Evolutionary conservation across 1,140 invertebrate species (phyloP).

Genomic region (Phocides pigmalion): DNA sequence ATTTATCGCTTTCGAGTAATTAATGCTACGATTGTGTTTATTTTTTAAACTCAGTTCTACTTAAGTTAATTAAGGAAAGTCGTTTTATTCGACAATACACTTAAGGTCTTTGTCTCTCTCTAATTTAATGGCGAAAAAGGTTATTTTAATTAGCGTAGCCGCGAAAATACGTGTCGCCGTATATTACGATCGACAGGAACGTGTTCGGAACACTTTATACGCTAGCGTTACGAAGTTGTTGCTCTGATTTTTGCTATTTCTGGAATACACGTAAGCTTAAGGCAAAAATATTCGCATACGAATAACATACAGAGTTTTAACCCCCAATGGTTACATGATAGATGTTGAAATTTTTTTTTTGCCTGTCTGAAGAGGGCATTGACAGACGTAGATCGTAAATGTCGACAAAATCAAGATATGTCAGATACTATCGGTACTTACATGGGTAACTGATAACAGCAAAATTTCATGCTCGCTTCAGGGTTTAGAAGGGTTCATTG

Average conservation of each 20-base stretch:
- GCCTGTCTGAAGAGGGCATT: too few species aligned
- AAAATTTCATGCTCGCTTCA: too few species aligned
- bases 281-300: too few species aligned
- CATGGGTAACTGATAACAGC: too few species aligned
- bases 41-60: conserved; percentile 43
- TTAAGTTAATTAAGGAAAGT: conserved; percentile 47
- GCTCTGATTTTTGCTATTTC: conserved; percentile 32
- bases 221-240: not conserved
- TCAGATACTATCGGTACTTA: too few species aligned
- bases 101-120: conserved; percentile 39
- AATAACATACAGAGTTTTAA: too few species aligned
- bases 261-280: not conserved
- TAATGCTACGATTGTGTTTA: conserved; percentile 51
- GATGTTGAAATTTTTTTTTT: too few species aligned
- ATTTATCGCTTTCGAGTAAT: conserved; percentile 61
- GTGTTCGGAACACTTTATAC: conserved; percentile 6
- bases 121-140: conserved; percentile 45
- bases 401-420: too few species aligned
- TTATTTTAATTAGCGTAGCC: conserved; percentile 47
- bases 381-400: too few species aligned
- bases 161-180: conserved; percentile 31
- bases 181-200: conserved; percentile 20
- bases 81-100: conserved; percentile 26
- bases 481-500: too few species aligned
- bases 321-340: too few species aligned